These are phyloP conservation scores for Petrocephalus zakoni DNA, from an alignment of 2,113 vertebrate species.

Conservation along the genomic window DNA sequence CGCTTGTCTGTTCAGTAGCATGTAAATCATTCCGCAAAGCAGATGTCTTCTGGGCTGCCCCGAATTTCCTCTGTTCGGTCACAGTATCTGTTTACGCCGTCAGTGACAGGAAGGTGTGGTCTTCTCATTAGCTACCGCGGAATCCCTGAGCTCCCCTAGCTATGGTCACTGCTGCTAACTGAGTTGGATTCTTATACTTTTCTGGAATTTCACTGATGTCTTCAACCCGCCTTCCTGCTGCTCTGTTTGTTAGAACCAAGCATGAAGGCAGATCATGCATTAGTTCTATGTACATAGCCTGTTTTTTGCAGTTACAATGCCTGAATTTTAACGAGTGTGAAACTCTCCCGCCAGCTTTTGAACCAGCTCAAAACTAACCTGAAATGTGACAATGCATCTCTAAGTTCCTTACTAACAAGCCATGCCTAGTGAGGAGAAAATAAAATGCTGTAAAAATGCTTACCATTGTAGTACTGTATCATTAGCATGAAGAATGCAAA, in stretches of 20 bases:
- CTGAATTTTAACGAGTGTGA: not conserved
- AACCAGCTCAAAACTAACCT: not conserved
- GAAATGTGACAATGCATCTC: not conserved
- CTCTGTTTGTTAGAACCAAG: not conserved
- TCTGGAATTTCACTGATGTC: not conserved
- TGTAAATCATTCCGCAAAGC: not conserved
- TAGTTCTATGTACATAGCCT: not conserved
- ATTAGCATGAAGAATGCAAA: not conserved
- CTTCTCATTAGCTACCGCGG: not conserved
- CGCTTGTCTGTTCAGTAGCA: not conserved
- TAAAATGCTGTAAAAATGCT: not conserved
- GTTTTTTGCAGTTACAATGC: not conserved
- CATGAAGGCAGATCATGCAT: not conserved
- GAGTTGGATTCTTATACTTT: not conserved
- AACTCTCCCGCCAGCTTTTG: not conserved
- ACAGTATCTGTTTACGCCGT: not conserved
- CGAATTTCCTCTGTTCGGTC: not conserved
- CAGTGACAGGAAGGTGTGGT: not conserved
- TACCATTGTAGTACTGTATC: not conserved
- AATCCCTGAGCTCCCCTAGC: not conserved
- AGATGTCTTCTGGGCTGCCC: not conserved
- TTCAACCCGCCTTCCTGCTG: not conserved
- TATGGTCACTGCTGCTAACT: not conserved
- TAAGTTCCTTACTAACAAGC: not conserved
- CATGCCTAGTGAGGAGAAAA: not conserved